Evolutionary conservation across 2,888 invertebrate genomes (phyloP).

Genomic region (Hirtodrosophila histrioides): DNA sequence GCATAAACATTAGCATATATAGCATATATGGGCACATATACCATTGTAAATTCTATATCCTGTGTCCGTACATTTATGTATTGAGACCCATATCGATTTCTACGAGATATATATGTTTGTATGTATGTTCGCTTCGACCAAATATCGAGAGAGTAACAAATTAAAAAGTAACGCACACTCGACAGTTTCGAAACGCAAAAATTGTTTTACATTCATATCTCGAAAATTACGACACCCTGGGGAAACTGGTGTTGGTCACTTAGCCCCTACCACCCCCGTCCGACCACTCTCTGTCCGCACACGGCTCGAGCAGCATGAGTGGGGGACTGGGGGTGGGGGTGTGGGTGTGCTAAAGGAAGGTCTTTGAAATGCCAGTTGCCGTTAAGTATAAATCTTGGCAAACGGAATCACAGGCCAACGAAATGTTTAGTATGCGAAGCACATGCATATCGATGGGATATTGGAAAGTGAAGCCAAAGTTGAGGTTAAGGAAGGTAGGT

Average conservation of each 20-base stretch:
- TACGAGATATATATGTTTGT: no score
- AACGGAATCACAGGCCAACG: slow-evolving; percentile 39
- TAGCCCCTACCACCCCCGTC: slow-evolving; percentile 23
- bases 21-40: not conserved
- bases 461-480: slow-evolving; percentile 44
- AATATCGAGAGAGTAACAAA: slow-evolving; percentile 58
- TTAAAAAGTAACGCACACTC: slow-evolving; percentile 62
- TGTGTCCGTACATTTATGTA: slow-evolving; percentile 1
- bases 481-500: slow-evolving; percentile 8
- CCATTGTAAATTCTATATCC: not conserved
- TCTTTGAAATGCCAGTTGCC: slow-evolving; percentile 37
- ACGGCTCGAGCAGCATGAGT: slow-evolving; percentile 9
- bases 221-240: slow-evolving; percentile 83
- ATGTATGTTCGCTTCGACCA: not conserved
- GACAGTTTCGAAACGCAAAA: slow-evolving; percentile 66
- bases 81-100: slow-evolving; percentile 37
- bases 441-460: slow-evolving; percentile 61
- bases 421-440: slow-evolving; percentile 64
- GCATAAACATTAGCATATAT: slow-evolving; percentile 31
- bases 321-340: not conserved
- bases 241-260: slow-evolving; percentile 78
- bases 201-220: slow-evolving; percentile 85
- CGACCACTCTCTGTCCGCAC: slow-evolving; percentile 5
- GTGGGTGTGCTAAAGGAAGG: not conserved
- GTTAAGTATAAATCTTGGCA: slow-evolving; percentile 65